Conservation (phyloP, 2,113 vertebrate species). For the Dissostichus mawsoni region DNA sequence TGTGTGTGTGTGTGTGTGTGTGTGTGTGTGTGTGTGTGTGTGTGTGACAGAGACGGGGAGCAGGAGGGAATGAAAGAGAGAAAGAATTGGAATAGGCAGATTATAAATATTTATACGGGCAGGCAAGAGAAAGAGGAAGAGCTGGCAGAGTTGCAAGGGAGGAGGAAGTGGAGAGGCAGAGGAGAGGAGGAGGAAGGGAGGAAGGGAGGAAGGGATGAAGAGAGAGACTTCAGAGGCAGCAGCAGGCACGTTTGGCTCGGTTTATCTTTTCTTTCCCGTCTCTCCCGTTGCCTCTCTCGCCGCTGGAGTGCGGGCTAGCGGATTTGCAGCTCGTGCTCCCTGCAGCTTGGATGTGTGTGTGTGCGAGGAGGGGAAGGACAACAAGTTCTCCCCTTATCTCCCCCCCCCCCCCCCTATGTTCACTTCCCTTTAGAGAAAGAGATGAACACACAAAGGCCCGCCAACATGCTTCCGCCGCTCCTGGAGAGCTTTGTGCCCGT, state of each 20-base stretch:
- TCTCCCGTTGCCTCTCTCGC: conserved; percentile 58
- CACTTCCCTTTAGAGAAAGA: conserved; percentile 20
- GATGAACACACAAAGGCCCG: conserved; percentile 39
- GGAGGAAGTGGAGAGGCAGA: conserved; percentile 29
- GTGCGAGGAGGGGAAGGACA: conserved; percentile 34
- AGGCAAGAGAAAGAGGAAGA: conserved; percentile 23
- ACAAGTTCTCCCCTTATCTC: conserved; percentile 54
- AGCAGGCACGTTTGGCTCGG: conserved; percentile 60
- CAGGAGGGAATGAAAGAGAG: conserved; percentile 47
- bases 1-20: conserved; percentile 35
- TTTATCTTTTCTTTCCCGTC: conserved; percentile 58
- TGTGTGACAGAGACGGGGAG: conserved; percentile 31
- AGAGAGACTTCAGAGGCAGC: conserved; percentile 68
- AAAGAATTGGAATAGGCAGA: conserved; percentile 54
- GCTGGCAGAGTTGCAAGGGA: conserved; percentile 28
- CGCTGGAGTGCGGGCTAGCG: conserved; percentile 54
- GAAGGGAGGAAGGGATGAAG: conserved; percentile 32
- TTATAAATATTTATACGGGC: conserved; percentile 77
- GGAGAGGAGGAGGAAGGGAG: conserved; percentile 24
- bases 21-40: conserved; percentile 33
- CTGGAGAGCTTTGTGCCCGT: conserved; percentile 15
- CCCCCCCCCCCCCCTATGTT: neutral
- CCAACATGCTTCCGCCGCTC: conserved; percentile 10
- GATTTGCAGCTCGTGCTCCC: conserved; percentile 59
- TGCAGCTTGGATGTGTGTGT: conserved; percentile 38